Evolutionary conservation across 2,888 invertebrate genomes (phyloP).

Genomic region (Drosophila acutilabella): DNA sequence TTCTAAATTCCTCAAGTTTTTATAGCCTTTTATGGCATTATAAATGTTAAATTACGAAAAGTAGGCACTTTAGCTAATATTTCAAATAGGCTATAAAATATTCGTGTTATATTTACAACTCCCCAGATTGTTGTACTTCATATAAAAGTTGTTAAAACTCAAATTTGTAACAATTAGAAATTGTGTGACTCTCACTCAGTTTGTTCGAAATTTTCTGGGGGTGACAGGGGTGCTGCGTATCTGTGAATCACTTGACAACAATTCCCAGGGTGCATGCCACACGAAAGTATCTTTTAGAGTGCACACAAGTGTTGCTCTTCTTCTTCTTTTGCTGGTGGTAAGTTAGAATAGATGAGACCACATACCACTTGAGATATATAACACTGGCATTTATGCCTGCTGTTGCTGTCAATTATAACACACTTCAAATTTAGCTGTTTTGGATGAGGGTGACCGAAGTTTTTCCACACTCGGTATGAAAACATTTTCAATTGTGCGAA

Average conservation of each 20-base stretch:
- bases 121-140: slow-evolving; percentile 11
- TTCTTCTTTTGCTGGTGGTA: slow-evolving; percentile 37
- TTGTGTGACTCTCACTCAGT: slow-evolving; percentile 1
- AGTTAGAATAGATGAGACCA: slow-evolving; percentile 35
- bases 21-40: slow-evolving; percentile 3
- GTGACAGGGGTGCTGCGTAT: not conserved
- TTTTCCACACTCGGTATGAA: not conserved
- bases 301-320: slow-evolving; percentile 35
- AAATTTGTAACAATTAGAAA: slow-evolving; percentile 54
- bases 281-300: slow-evolving; percentile 30
- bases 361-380: slow-evolving; percentile 52
- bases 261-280: slow-evolving; percentile 44
- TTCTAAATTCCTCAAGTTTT: not conserved
- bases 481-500: slow-evolving; percentile 35
- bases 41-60: slow-evolving; percentile 7
- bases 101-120: slow-evolving; percentile 20
- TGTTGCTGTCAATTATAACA: slow-evolving; percentile 50
- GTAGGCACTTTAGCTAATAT: slow-evolving; percentile 3
- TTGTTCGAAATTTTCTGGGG: slow-evolving; percentile 16
- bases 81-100: not conserved
- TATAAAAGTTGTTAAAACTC: slow-evolving; percentile 47
- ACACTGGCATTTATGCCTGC: slow-evolving; percentile 37
- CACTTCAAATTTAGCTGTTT: slow-evolving; percentile 7
- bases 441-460: not conserved
- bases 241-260: slow-evolving; percentile 38